Conservation (phyloP, 2,888 invertebrate genomes). For the Protophormia terraenovae region DNA sequence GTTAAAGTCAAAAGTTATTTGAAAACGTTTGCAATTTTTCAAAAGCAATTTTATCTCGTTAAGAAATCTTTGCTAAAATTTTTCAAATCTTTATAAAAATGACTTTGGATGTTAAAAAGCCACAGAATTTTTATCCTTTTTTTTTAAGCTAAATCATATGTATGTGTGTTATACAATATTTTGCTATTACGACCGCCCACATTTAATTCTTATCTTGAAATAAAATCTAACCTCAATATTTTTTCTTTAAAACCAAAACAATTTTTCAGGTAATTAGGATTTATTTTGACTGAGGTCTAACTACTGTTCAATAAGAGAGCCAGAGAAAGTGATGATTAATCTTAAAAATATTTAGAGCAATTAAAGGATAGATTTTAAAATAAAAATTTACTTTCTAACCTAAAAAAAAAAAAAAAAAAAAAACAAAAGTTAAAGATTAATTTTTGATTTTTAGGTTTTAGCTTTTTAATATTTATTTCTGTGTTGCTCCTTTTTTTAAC, state of each 20-base stretch:
- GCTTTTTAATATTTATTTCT: neutral
- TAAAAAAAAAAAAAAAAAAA: neutral
- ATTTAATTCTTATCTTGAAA: constrained; percentile 19
- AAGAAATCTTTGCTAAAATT: neutral
- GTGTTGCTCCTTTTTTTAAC: neutral
- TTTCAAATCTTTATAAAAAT: neutral
- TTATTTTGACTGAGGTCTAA: neutral
- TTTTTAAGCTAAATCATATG: neutral
- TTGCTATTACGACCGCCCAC: constrained; percentile 42
- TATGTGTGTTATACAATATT: constrained; percentile 39
- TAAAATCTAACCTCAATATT: constrained; percentile 27
- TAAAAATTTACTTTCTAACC: constrained; percentile 48
- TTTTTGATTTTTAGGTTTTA: too few relatives aligned
- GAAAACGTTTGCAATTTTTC: neutral
- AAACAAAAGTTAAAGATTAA: constrained; percentile 1
- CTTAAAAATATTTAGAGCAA: neutral
- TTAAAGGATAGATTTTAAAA: neutral
- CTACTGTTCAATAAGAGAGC: constrained; percentile 19
- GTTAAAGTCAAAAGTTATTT: neutral
- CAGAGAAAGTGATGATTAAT: neutral
- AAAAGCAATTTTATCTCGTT: neutral
- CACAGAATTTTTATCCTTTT: neutral
- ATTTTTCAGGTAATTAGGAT: constrained; percentile 8
- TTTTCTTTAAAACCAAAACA: neutral
- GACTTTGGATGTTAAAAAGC: neutral